Conservation (phyloP, 1,140 invertebrate species). For the Procambarus virginalis region DNA sequence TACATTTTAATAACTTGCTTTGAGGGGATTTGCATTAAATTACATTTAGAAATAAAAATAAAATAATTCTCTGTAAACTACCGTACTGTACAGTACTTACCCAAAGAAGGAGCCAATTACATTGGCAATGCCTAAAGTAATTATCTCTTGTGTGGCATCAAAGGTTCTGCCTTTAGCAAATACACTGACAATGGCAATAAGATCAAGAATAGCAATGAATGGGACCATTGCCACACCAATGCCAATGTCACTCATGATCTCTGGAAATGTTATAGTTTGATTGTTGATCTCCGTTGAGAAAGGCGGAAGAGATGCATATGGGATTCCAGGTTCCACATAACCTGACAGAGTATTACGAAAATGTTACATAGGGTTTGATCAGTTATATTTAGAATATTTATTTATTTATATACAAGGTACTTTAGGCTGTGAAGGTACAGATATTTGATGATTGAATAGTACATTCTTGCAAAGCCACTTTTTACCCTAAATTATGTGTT, state of each 20-base stretch:
- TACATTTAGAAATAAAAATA: too few relatives aligned
- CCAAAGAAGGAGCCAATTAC: conserved; percentile 92
- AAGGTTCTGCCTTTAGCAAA: conserved; percentile 79
- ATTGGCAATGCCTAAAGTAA: conserved; percentile 89
- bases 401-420: too few relatives aligned
- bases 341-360: conserved; percentile 28
- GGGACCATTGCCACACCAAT: conserved; percentile 85
- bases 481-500: too few relatives aligned
- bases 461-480: too few relatives aligned
- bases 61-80: too few relatives aligned
- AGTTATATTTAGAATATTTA: too few relatives aligned
- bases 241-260: conserved; percentile 82
- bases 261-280: conserved; percentile 70
- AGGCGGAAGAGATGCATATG: conserved; percentile 40
- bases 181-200: conserved; percentile 87
- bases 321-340: conserved; percentile 66
- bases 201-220: conserved; percentile 85
- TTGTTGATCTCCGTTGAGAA: conserved; percentile 61
- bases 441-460: too few relatives aligned
- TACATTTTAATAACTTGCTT: too few relatives aligned
- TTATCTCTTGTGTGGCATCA: conserved; percentile 88
- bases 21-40: too few relatives aligned
- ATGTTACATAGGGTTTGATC: too few relatives aligned
- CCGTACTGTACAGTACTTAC: not conserved
- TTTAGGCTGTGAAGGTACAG: too few relatives aligned